Evolutionary conservation across 2,888 invertebrate species (phyloP), one percentile per base, ranked within the genome.

Genomic region (Orchesellides sinensis): DNA sequence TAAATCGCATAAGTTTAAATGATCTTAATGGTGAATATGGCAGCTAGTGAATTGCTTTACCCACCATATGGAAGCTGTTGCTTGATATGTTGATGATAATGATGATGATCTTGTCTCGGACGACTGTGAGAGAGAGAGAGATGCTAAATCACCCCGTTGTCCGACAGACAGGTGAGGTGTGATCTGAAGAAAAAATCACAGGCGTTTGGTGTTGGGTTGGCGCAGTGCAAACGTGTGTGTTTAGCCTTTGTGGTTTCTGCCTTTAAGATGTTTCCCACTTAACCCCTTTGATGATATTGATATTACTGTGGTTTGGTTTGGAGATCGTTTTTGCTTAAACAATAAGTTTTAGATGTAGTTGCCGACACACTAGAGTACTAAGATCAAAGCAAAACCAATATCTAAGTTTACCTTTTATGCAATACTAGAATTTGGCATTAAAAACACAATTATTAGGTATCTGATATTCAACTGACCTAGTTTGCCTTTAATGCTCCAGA

Each of bases 211-310:
- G 72, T 72, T 63, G 21, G 70, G 61, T 65, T 79, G 79, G 79
- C 79, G 61, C 69, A 52, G 54, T 79, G 79, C 79, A 79, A 79
- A 79, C 79, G 79, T 79, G 79, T 79, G 79, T 79, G 59, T 61
- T 72, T 77, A 23, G 56, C 65, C 70, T 79, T 79, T 79, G 79
- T 79, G 79, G 79, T 70, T 77, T 73, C 23, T 21, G 49, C 4
- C 27, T 56, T 17, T 66, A 14, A 29, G 32, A 14, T 68, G 27
- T 17, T 47, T 69, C 23, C 25, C 45, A 47, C 47, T 47, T 65
- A 65, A 49, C 68, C 68, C n/a, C 52, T 68, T 68, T 68, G 19
- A 12, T 66, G 12, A 25, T 47, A 35, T 35, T 21, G 10, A 40
- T n/a, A 40, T 21, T n/a, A 17, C 19, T 52, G 52, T 52, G 52